These are phyloP conservation scores for Plecotus auritus DNA, from an alignment of 2,113 vertebrate genomes.

Conservation along the genomic window DNA sequence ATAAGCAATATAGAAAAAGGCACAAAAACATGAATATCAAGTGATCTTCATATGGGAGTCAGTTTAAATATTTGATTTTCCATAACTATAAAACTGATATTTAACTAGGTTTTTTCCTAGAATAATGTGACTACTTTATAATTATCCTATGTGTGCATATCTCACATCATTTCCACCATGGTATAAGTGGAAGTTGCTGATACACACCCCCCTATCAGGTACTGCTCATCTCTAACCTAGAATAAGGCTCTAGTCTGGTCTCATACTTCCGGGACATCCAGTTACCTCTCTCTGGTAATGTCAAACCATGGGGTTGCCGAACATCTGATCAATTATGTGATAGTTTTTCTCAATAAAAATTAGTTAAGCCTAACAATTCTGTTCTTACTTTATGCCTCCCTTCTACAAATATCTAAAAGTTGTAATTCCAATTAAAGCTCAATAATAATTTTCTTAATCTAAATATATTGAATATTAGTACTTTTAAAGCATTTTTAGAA, in stretches of 20 bases:
- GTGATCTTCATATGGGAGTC: background rate
- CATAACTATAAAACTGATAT: background rate
- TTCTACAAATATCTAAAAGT: background rate
- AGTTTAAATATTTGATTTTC: slow-evolving; percentile 6
- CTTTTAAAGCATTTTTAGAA: background rate
- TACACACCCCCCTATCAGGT: background rate
- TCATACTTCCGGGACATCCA: background rate
- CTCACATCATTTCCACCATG: background rate
- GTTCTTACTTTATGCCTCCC: background rate
- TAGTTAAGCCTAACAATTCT: background rate
- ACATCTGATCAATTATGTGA: background rate
- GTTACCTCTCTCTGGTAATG: background rate
- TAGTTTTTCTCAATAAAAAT: background rate
- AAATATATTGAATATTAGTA: background rate
- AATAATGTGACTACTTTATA: background rate
- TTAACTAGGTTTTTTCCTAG: background rate
- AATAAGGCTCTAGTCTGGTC: background rate
- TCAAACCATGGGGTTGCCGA: background rate
- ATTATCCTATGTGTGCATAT: background rate
- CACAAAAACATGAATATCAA: background rate
- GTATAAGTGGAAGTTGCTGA: background rate
- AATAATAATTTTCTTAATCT: background rate
- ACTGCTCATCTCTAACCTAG: background rate
- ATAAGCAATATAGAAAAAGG: background rate
- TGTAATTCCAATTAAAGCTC: background rate